Evolutionary conservation across 2,113 vertebrate species (phyloP), one percentile per base, ranked within the genome.

Genomic region (Lepus europaeus): DNA sequence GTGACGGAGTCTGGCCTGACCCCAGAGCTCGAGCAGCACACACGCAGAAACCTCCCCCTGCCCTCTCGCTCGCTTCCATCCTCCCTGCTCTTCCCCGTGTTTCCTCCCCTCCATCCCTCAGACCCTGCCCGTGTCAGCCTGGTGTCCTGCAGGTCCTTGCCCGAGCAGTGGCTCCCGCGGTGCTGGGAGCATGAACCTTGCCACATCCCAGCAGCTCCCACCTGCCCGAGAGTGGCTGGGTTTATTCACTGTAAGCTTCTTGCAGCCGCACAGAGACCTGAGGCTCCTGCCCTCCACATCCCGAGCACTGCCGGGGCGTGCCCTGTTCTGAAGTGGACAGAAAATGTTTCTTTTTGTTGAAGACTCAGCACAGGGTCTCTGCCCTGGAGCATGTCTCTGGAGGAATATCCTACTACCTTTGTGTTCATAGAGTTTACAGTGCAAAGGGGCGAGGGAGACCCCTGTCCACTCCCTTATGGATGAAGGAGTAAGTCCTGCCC

Each of bases 281-380:
- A 87, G 85, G 72, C 13, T 8, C 59, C 22, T 19, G 4, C 25
- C 36, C 31, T n/a, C 69, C 1, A 5, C 2, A 29, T 2, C 49
- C 27, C 25, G 49, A 0, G 9, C 23, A 77, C 63, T 16, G 23
- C 66, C 78, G 0, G 0, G 17, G 63, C 2, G 0, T 6, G 27
- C 25, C 90, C 69, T 4, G 3, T n/a, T 84, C 49, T 0, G n/a
- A 73, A 92, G 33, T 16, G 51, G 51, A 78, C 29, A 70, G 16
- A 33, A n/a, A n/a, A 87, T 45, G 49, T 79, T 84, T 59, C 82
- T 86, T 53, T 83, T 83, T 53, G 64, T 73, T 74, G 82, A n/a
- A 74, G 69, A 73, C 64, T 88, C 63, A 68, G 80, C 66, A 31
- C 84, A 84, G 73, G 53, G 51, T 56, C 78, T 90, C 88, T 56